Base-by-base conservation (phyloP, 1,140 invertebrate species). In the Drosophila orena region DNA sequence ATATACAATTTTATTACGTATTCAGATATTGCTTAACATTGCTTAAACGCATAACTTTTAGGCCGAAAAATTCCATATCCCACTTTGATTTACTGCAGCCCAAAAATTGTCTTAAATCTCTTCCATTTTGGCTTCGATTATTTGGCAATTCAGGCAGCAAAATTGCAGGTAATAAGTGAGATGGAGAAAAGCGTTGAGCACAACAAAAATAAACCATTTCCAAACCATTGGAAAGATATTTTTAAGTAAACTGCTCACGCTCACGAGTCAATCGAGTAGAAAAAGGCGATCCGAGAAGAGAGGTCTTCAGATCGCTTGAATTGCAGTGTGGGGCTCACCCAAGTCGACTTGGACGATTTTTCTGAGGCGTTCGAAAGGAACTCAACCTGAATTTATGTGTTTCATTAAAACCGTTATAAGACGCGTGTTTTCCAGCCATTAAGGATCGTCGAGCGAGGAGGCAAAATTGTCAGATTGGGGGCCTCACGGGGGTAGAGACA, bases 381-480 rank as follows among this genome's bases (percentile, higher is more conserved):
- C 65, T 64, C 62, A 70, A 77, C 66, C 58, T 68, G 78, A 86
- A 88, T 86, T 86, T 81, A 88, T 86, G 75, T 88, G 79, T 86
- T 86, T 88, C 83, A 86, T 83, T 86, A 86, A 78, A 88, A 76
- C 83, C 83, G 83, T 88, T 86, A 86, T 75, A 57, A 79, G 79
- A 65, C 79, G 83, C 83, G 83, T 86, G 83, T 86, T 81, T 77
- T 47, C 38, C 47, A 59, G 79, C 79, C 79, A 88, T 88, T 88
- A 86, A 75, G 53, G 44, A 71, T 80, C 62, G 43, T 34, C 27
- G 27, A 42, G 37, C 12, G 12, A 22, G 49, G 53, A 14, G 22
- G 24, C 43, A 30, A 20, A 43, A 17, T 27, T 14, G 3, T 8
- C 46, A 27, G 14, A 54, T n/a, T n/a, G 11, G 54, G 64, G 37